These are phyloP conservation scores for Porites lutea DNA, from an alignment of 64 coral and sea anemone species.

Conservation along the genomic window DNA sequence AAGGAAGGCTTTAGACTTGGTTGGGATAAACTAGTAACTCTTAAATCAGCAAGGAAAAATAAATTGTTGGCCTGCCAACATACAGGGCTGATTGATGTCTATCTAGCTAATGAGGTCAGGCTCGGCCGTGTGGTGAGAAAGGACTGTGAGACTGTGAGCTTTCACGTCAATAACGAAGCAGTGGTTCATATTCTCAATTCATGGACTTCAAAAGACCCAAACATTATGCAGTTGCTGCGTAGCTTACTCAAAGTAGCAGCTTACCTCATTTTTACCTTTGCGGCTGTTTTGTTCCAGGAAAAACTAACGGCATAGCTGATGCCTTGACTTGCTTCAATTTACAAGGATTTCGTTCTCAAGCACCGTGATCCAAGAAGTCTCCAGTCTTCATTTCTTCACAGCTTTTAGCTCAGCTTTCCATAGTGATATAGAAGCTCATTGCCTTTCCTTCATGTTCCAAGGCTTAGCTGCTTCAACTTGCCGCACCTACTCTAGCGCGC, in stretches of 20 bases:
- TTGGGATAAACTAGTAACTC: neutral
- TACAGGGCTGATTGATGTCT: neutral
- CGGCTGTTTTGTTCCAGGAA: neutral
- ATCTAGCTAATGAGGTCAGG: neutral
- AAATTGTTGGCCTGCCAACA: neutral
- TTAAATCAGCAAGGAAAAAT: neutral
- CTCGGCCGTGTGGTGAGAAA: neutral
- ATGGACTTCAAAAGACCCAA: neutral
- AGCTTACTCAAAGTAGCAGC: neutral
- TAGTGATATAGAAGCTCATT: neutral
- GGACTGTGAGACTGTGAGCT: neutral
- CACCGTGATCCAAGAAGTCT: neutral
- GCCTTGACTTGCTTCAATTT: constrained; percentile 4
- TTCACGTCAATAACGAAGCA: neutral
- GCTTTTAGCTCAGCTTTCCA: neutral
- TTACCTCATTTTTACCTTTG: neutral
- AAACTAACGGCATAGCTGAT: constrained; percentile 19
- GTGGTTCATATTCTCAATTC: constrained; percentile 21
- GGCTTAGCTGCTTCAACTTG: constrained; percentile 21
- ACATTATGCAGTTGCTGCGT: constrained; percentile 32
- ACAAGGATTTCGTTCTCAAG: neutral
- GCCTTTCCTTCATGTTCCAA: neutral
- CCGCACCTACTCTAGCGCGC: neutral
- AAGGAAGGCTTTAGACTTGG: neutral
- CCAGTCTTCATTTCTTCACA: neutral